Conservation (phyloP, 2,113 vertebrate species). For the Syngnathoides biaculeatus region DNA sequence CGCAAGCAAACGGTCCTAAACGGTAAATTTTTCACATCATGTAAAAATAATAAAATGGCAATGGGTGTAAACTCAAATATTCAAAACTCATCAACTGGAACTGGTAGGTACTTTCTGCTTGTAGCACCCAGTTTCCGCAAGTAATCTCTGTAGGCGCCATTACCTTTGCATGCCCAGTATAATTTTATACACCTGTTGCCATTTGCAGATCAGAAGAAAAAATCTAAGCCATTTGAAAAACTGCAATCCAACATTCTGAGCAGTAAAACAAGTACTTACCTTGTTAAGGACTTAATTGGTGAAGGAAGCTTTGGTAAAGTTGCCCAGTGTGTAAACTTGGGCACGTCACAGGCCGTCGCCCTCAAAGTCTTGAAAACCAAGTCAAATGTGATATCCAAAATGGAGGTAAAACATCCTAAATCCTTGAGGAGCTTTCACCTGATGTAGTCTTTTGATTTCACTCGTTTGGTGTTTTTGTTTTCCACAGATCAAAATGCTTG, state of each 20-base stretch:
- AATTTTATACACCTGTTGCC: background rate
- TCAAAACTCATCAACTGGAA: background rate
- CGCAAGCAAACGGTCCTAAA: background rate
- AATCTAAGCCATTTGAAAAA: background rate
- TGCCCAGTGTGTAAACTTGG: conserved; percentile 2
- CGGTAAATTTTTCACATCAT: background rate
- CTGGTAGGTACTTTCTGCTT: background rate
- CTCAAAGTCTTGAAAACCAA: conserved; percentile 9
- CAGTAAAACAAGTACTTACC: background rate
- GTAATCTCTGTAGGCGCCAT: background rate
- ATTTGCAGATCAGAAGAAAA: background rate
- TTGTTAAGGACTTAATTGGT: background rate
- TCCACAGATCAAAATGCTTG: conserved; percentile 11
- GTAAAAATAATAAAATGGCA: background rate
- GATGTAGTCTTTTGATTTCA: background rate
- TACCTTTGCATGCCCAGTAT: background rate
- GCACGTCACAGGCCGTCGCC: conserved; percentile 6
- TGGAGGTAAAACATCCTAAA: conserved; percentile 4
- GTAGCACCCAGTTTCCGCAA: background rate
- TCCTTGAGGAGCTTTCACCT: background rate
- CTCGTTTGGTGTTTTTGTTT: background rate
- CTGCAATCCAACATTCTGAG: background rate
- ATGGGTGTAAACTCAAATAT: conserved; percentile 4
- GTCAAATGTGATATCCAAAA: background rate
- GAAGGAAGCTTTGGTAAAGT: conserved; percentile 14